Evolutionary conservation across 2,797 vertebrate species (phyloP).

Genomic region (Danio aesculapii): DNA sequence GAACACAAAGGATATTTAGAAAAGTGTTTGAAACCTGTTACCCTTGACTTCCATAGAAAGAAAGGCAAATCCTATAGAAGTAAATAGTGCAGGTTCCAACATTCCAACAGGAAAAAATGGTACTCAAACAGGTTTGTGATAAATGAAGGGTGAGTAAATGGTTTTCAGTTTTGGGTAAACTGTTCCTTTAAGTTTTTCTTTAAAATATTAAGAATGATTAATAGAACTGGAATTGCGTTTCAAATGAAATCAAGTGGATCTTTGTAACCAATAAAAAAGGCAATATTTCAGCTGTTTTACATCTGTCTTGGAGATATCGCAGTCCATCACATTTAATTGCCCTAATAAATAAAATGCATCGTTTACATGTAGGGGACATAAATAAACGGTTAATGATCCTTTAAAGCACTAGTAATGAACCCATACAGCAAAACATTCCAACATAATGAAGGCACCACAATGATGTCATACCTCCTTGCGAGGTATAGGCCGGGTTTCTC

Average conservation of each 20-base stretch:
- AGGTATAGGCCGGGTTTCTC: conserved; percentile 13
- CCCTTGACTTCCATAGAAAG: too few species aligned
- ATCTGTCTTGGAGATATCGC: not conserved
- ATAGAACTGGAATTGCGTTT: not conserved
- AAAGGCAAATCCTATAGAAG: too few species aligned
- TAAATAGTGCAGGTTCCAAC: too few species aligned
- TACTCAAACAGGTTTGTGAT: too few species aligned
- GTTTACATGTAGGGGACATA: not conserved
- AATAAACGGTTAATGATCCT: conserved; percentile 10
- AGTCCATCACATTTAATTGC: conserved; percentile 31
- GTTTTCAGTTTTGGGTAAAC: too few species aligned
- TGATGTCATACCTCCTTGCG: not conserved
- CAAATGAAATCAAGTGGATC: not conserved
- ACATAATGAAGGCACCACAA: not conserved
- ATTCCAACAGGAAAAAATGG: too few species aligned
- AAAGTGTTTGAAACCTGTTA: too few species aligned
- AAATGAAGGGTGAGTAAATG: too few species aligned
- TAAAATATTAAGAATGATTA: not conserved
- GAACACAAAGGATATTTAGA: too few species aligned
- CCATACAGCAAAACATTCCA: not conserved
- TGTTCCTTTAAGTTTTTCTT: not conserved
- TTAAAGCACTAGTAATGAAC: not conserved
- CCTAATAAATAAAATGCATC: not conserved
- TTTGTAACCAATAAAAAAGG: not conserved
- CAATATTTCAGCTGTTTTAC: not conserved